Evolutionary conservation across 2,888 invertebrate species (phyloP).

Genomic region (Ichneumoninae sp.): DNA sequence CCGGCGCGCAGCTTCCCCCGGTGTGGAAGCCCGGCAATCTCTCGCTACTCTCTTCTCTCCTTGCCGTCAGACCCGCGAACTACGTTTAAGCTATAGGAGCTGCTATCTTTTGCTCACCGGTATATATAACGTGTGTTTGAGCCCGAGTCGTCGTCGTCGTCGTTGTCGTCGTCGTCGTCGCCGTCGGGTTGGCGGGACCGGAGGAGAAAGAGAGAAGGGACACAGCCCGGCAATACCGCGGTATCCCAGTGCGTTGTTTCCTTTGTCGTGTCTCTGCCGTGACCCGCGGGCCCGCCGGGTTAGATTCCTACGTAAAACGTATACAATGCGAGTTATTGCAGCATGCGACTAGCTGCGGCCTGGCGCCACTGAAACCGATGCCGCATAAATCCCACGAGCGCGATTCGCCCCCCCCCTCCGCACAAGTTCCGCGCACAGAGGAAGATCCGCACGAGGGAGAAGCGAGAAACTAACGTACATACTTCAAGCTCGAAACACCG

Average conservation of each 20-base stretch:
- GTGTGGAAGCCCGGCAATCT: constrained; percentile 40
- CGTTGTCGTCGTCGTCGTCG: constrained; percentile 46
- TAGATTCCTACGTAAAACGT: constrained; percentile 82
- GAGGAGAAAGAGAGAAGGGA: constrained; percentile 38
- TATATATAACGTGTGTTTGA: constrained; percentile 57
- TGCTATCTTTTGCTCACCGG: constrained; percentile 16
- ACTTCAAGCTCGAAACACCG: constrained; percentile 41
- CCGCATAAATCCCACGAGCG: constrained; percentile 78
- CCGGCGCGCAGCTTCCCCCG: constrained; percentile 17
- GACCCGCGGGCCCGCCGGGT: constrained; percentile 83
- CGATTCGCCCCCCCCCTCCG: constrained; percentile 64
- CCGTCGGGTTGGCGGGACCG: constrained; percentile 57
- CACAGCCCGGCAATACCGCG: constrained; percentile 58
- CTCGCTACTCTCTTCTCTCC: constrained; percentile 26
- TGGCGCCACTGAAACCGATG: constrained; percentile 81
- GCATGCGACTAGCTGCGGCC: constrained; percentile 76
- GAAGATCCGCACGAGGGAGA: constrained; percentile 41
- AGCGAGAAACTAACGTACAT: constrained; percentile 55
- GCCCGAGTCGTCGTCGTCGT: constrained; percentile 56
- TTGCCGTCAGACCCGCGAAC: constrained; percentile 25
- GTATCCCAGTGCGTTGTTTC: constrained; percentile 70
- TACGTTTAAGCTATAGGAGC: neutral
- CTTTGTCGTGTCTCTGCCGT: constrained; percentile 77
- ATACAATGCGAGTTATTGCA: constrained; percentile 84
- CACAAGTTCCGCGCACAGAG: constrained; percentile 41